These are phyloP conservation scores for zebrafish (Danio rerio) DNA, from an alignment of 2,113 vertebrate genomes.

Conservation along the genomic window DNA sequence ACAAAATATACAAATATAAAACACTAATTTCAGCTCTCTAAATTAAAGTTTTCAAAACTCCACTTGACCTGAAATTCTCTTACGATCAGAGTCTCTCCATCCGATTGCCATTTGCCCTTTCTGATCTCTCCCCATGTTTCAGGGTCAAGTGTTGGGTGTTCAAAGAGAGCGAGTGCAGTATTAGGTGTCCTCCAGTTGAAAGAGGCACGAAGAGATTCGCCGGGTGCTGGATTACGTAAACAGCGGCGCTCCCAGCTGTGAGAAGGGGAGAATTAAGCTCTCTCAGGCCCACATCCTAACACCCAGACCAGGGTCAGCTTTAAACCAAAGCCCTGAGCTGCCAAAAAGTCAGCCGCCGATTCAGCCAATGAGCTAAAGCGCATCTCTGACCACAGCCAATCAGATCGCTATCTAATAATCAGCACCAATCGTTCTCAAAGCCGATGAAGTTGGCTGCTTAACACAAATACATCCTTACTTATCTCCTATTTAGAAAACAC, in stretches of 20 bases:
- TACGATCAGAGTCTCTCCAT: conserved; percentile 1
- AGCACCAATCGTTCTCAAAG: conserved; percentile 50
- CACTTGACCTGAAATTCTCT: neutral
- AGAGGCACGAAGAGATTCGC: conserved; percentile 49
- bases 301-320: conserved; percentile 27
- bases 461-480: conserved; percentile 6
- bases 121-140: neutral
- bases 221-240: conserved; percentile 60
- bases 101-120: neutral
- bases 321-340: neutral
- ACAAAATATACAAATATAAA: neutral
- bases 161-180: conserved; percentile 55
- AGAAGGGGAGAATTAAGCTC: neutral
- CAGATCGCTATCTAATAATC: conserved; percentile 61
- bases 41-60: neutral
- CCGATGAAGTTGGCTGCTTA: conserved; percentile 34
- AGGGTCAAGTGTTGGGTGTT: conserved; percentile 42
- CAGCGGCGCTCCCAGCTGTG: conserved; percentile 20
- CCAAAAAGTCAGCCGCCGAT: conserved; percentile 48
- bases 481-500: conserved; percentile 25
- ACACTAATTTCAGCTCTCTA: neutral
- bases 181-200: conserved; percentile 50
- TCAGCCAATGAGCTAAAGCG: conserved; percentile 59
- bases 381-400: conserved; percentile 42
- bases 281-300: conserved; percentile 18